These are phyloP conservation scores for Dicrurus megarhynchus DNA, from an alignment of 2,113 vertebrate species.

Conservation along the genomic window DNA sequence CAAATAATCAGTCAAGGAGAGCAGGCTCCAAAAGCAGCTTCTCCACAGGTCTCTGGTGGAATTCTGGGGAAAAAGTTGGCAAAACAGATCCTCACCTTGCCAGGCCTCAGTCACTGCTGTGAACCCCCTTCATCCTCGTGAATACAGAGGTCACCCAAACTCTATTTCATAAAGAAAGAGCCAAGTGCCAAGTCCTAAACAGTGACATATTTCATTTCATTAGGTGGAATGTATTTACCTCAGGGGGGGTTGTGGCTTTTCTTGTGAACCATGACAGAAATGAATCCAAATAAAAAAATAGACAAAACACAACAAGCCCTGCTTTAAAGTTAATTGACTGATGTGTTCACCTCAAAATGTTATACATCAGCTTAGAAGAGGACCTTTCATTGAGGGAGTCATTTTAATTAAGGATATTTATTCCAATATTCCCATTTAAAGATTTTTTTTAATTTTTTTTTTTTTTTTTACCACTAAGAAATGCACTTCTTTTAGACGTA, in stretches of 20 bases:
- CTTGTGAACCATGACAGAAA: neutral
- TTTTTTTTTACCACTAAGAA: neutral
- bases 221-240: neutral
- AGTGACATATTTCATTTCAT: neutral
- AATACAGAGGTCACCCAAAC: neutral
- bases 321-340: neutral
- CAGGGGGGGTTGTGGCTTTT: neutral
- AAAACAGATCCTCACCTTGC: neutral
- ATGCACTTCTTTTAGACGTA: neutral
- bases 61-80: neutral
- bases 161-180: neutral
- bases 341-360: neutral
- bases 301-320: neutral
- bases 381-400: neutral
- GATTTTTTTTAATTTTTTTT: neutral
- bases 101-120: neutral
- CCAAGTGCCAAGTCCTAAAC: neutral
- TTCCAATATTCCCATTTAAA: neutral
- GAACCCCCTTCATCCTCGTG: neutral
- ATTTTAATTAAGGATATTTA: neutral
- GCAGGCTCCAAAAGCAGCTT: neutral
- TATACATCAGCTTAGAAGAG: neutral
- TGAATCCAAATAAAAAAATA: neutral
- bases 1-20: neutral
- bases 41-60: neutral